phyloP scores from a whole-genome alignment of 2,113 vertebrate genomes.

The Sminthopsis crassicaudata region DNA sequence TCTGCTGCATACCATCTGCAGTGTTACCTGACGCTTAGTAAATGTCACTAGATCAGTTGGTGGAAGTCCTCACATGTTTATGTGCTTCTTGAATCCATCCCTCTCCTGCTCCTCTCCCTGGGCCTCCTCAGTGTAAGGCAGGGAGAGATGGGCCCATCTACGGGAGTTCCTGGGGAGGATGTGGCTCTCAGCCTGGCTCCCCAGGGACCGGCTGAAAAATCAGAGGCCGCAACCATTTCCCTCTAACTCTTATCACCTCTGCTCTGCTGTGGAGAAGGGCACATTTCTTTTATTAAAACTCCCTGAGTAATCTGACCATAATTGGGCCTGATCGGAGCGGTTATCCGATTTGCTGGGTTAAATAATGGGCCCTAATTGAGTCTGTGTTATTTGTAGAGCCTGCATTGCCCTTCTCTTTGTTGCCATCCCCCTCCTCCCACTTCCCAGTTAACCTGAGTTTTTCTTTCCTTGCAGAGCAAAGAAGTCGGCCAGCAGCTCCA shows the following conservation, averaged over 20 bases:
- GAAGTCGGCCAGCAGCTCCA: constrained; percentile 97
- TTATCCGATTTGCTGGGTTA: constrained; percentile 74
- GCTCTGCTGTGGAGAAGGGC: not conserved
- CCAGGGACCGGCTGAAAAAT: constrained; percentile 56
- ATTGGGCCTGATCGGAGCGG: constrained; percentile 68
- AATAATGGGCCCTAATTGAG: constrained; percentile 63
- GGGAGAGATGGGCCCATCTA: not conserved
- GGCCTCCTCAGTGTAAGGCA: not conserved
- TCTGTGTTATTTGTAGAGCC: constrained; percentile 55
- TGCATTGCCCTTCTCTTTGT: constrained; percentile 42
- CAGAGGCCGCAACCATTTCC: not conserved
- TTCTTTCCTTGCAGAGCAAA: constrained; percentile 92
- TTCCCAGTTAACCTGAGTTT: constrained; percentile 81
- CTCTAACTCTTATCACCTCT: not conserved
- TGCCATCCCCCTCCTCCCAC: constrained; percentile 29
- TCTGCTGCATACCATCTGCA: not conserved
- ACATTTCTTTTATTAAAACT: constrained; percentile 67
- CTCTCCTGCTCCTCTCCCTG: constrained; percentile 23
- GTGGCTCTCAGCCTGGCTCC: constrained; percentile 46
- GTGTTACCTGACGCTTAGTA: not conserved
- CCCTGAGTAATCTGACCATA: constrained; percentile 59
- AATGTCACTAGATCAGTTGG: not conserved
- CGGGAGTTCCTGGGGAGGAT: constrained; percentile 36
- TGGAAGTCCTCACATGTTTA: constrained; percentile 8
- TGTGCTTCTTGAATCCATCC: not conserved